These are phyloP conservation scores for Holothuria glaberrima DNA, from an alignment of 35 echinoderm and acorn worm species.

Conservation along the genomic window DNA sequence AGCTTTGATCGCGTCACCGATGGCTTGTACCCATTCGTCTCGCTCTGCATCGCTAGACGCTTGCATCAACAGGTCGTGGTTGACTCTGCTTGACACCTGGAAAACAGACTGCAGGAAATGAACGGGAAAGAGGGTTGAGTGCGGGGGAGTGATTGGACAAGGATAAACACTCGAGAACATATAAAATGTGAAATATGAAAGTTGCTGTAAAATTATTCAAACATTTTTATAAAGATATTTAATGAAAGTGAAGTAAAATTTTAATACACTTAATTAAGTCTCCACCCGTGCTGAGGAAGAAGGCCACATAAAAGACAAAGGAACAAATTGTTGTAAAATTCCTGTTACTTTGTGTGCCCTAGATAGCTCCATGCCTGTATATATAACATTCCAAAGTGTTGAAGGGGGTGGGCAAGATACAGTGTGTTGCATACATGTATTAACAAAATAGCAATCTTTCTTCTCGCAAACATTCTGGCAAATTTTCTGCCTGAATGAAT, in stretches of 20 bases:
- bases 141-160: neutral
- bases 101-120: constrained; percentile 76
- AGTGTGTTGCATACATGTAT: too few species aligned
- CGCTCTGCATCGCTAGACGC: constrained; percentile 81
- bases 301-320: neutral
- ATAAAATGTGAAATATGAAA: neutral
- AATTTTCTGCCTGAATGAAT: too few species aligned
- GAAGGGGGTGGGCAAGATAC: too few species aligned
- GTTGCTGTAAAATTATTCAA: neutral
- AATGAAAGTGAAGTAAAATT: too few species aligned
- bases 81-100: constrained; percentile 61
- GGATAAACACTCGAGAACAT: neutral
- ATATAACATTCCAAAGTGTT: too few species aligned
- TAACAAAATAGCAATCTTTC: too few species aligned
- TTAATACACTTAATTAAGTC: too few species aligned
- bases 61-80: constrained; percentile 89
- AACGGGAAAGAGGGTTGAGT: neutral
- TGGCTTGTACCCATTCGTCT: constrained; percentile 85
- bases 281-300: neutral
- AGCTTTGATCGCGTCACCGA: constrained; percentile 77
- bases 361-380: too few species aligned
- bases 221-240: too few species aligned
- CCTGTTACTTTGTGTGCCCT: too few species aligned
- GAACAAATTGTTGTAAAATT: too few species aligned
- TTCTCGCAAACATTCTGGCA: too few species aligned